Evolutionary conservation across 1,140 invertebrate genomes (phyloP).

Genomic region (Trinorchestia longiramus): DNA sequence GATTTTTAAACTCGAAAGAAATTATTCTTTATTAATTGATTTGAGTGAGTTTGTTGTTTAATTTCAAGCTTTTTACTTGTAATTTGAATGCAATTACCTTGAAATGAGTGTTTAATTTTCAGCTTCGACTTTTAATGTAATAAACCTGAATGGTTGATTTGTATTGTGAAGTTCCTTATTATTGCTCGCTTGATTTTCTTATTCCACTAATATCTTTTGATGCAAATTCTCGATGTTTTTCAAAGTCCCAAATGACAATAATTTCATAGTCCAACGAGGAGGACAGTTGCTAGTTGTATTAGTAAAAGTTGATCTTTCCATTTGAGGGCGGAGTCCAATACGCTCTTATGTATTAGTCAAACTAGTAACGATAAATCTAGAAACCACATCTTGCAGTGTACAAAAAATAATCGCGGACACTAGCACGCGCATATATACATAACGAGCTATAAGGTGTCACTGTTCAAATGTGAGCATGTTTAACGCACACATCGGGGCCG

Average conservation of each 20-base stretch:
- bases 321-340: background rate
- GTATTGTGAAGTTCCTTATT: background rate
- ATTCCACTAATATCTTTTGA: background rate
- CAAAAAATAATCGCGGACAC: background rate
- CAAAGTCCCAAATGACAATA: background rate
- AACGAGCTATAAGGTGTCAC: background rate
- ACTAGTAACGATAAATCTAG: background rate
- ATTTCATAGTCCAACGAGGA: background rate
- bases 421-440: background rate
- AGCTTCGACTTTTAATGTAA: background rate
- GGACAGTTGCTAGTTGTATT: background rate
- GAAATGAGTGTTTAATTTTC: background rate
- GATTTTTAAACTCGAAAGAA: background rate
- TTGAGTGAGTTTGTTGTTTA: background rate
- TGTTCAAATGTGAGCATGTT: background rate
- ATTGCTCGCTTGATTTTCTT: background rate
- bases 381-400: background rate
- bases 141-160: background rate
- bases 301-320: background rate
- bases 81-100: background rate
- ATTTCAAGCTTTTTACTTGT: background rate
- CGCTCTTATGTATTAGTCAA: background rate
- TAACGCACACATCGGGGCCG: background rate
- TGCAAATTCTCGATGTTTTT: background rate
- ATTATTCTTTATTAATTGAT: background rate